A percentile compares a stretch with the other conserved stretches of the same genome.
Conservation (phyloP, 2,888 invertebrate genomes). For the Sceliomorpha sp. region DNA sequence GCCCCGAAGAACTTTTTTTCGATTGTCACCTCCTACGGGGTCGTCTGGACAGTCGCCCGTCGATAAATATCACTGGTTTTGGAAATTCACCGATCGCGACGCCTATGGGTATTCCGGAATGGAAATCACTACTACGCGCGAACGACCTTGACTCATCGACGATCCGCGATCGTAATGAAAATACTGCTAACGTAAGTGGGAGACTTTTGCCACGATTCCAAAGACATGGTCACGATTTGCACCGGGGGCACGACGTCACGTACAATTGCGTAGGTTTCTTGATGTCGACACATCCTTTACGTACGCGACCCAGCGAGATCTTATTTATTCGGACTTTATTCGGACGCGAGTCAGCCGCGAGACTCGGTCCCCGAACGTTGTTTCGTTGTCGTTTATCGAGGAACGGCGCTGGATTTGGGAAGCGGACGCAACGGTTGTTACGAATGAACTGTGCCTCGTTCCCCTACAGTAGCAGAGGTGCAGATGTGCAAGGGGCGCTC, state of each 20-base stretch:
- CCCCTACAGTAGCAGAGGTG: constrained; percentile 69
- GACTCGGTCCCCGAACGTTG: constrained; percentile 47
- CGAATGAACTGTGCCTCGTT: constrained; percentile 68
- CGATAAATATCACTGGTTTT: no score
- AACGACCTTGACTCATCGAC: constrained; percentile 10
- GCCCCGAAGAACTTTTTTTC: background rate
- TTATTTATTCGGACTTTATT: no score
- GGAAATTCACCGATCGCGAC: no score
- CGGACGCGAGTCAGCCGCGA: constrained; percentile 24
- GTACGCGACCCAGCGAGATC: no score
- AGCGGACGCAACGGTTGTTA: constrained; percentile 66
- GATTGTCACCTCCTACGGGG: no score
- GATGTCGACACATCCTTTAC: no score
- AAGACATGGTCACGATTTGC: constrained; percentile 64
- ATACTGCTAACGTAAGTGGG: constrained; percentile 66
- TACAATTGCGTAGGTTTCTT: no score
- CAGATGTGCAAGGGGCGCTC: constrained; percentile 71
- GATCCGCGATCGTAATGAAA: constrained; percentile 63
- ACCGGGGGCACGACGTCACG: constrained; percentile 50
- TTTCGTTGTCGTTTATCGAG: constrained; percentile 7
- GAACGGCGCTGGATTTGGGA: constrained; percentile 4
- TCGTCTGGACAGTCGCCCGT: no score
- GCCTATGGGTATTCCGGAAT: no score
- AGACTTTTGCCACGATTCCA: constrained; percentile 67
- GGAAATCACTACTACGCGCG: constrained; percentile 15